phyloP scores from a whole-genome alignment of 2,113 vertebrate species.

The Pipa parva region DNA sequence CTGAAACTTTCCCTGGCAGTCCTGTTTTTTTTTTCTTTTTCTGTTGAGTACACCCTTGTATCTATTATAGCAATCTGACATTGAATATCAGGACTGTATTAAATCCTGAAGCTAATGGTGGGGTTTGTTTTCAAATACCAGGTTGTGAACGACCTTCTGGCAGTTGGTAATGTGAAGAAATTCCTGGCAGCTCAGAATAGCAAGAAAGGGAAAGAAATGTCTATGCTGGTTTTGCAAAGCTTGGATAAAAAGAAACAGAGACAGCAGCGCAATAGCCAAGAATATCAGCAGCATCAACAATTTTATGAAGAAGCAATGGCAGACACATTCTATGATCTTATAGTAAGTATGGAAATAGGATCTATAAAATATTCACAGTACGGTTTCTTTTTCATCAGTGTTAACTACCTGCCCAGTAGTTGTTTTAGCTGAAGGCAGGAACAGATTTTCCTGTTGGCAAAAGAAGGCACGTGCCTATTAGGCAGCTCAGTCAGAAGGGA shows the following conservation, averaged over 20 bases:
- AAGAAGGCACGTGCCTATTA: no score
- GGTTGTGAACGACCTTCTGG: conserved; percentile 43
- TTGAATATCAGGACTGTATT: background rate
- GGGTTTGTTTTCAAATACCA: background rate
- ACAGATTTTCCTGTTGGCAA: no score
- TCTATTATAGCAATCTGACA: no score
- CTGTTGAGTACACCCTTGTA: no score
- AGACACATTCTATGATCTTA: conserved; percentile 36
- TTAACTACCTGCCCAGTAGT: background rate
- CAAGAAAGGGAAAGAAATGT: conserved; percentile 37
- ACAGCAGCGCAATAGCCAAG: conserved; percentile 24
- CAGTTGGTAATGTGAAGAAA: conserved; percentile 27
- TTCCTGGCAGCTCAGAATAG: conserved; percentile 32
- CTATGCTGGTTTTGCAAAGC: conserved; percentile 37
- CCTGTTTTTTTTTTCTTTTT: no score
- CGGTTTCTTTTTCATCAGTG: background rate
- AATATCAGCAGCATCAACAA: conserved; percentile 36
- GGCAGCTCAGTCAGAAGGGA: no score
- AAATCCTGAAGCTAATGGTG: background rate
- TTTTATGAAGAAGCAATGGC: conserved; percentile 45
- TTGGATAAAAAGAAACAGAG: conserved; percentile 38
- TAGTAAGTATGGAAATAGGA: conserved; percentile 30
- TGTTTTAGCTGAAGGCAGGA: conserved; percentile 9
- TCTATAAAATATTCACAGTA: background rate
- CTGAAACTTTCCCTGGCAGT: no score